Percentiles rank a stretch among this genome's conserved stretches.
Evolutionary conservation across 2,113 vertebrate genomes (phyloP).

Genomic region (Myxocyprinus asiaticus): DNA sequence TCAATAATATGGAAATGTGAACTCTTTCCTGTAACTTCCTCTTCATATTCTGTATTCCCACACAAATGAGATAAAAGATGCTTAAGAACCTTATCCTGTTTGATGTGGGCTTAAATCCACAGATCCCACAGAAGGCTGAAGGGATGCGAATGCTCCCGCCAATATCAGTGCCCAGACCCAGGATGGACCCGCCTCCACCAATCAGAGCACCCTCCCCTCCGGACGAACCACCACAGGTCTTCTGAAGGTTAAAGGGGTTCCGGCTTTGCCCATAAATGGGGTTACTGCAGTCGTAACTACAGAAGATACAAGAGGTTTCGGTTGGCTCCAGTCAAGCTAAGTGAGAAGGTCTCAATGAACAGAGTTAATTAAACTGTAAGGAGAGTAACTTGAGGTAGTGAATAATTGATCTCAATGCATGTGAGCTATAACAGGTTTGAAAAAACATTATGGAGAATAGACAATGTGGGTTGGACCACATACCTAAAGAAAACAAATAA

Average conservation of each 20-base stretch:
- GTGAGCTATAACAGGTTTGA: no score
- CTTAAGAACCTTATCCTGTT: slow-evolving; percentile 67
- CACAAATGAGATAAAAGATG: neutral
- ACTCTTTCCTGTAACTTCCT: no score
- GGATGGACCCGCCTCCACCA: slow-evolving; percentile 69
- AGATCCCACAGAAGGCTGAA: slow-evolving; percentile 76
- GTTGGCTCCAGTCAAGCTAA: neutral
- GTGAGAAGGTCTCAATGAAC: no score
- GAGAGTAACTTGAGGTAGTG: neutral
- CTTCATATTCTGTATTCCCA: neutral
- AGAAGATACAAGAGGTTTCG: neutral
- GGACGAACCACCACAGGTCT: slow-evolving; percentile 75
- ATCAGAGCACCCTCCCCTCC: slow-evolving; percentile 76
- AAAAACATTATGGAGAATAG: no score
- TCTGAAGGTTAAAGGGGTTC: slow-evolving; percentile 71
- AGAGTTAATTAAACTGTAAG: neutral
- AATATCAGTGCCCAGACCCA: slow-evolving; percentile 73
- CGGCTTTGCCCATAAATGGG: slow-evolving; percentile 74
- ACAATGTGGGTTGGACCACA: no score
- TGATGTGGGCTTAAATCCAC: slow-evolving; percentile 69
- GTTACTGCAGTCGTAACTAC: slow-evolving; percentile 79
- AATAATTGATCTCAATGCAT: no score
- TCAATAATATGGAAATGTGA: no score
- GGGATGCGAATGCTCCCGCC: slow-evolving; percentile 74
- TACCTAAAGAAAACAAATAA: no score